Evolutionary conservation across 1,140 invertebrate genomes (phyloP), one percentile per base, ranked within the genome.

Genomic region (Megalonaias nervosa): DNA sequence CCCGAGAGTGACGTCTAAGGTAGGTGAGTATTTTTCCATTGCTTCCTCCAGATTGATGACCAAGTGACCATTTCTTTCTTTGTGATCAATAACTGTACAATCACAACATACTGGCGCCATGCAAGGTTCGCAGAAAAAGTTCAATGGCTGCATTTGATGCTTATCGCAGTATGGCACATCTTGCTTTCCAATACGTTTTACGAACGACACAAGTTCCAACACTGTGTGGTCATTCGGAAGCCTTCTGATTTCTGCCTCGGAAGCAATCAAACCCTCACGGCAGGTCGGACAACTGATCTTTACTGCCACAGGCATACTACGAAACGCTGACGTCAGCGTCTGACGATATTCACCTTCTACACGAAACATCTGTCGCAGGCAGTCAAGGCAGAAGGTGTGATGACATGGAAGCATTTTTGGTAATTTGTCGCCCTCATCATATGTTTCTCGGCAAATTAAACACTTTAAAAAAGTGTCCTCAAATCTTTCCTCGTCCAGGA

Each of bases 221-320:
- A 89, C 84, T 16, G 88, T 89, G 77, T 87, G 86, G 65, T 89
- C 88, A 72, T 87, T 89, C 15, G 88, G 87, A 57, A 89, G 77
- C 9, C 86, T 83, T n/a, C 80, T 74, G 16, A 89, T 82, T 62
- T 89, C 88, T 15, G 82, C 76, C 26, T 88, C 84, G 16, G 98
- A 97, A 19, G 93, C 97, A 84, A 98, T 98, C 88, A 97, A 96
- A 1, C 97, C 96, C 15, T 96, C 96, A 12, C 97, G 98, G 91
- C 93, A 98, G 72, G 97, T 96, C 89, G 97, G 98, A 90, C 92
- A 89, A 62, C 86, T 85, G 74, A 89, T 89, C 71, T 89, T 89
- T 1, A 89, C 88, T 11, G 88, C 87, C 58, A 85, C 74, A 0
- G 88, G 88, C 86, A 88, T 86, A 65, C 78, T 81, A 15, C 88